Conservation (phyloP, 2,113 vertebrate genomes). For the Boleophthalmus pectinirostris region DNA sequence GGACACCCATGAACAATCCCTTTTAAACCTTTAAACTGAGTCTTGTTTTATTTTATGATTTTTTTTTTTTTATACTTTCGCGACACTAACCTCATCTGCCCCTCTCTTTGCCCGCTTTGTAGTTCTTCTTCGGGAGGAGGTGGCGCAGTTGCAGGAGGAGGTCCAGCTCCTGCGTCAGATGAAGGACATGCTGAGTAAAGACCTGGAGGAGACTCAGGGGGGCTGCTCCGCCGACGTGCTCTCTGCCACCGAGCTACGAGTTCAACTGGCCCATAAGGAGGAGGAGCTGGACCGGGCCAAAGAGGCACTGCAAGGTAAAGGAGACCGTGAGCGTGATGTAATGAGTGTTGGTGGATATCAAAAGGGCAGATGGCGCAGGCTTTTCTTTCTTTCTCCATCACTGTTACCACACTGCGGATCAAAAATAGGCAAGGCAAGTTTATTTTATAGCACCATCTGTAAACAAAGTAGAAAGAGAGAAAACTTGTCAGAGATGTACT, state of each 20-base stretch:
- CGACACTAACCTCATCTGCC: neutral
- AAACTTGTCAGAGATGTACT: too few species aligned
- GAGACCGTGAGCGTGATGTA: too few species aligned
- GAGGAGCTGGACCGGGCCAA: conserved; percentile 94
- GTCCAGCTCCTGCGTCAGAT: conserved; percentile 96
- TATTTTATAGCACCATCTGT: too few species aligned
- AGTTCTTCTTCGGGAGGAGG: conserved; percentile 95
- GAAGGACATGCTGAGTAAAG: conserved; percentile 97
- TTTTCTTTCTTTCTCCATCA: too few species aligned
- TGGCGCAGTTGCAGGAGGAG: conserved; percentile 95
- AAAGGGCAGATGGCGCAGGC: too few species aligned
- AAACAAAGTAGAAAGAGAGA: too few species aligned
- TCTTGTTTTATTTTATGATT: too few species aligned
- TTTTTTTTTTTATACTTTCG: too few species aligned
- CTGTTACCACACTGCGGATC: too few species aligned
- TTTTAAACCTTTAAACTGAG: too few species aligned
- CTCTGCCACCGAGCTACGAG: conserved; percentile 91
- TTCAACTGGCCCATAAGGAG: conserved; percentile 96
- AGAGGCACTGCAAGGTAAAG: conserved; percentile 93
- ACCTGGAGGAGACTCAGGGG: conserved; percentile 93
- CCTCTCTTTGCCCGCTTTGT: conserved; percentile 18
- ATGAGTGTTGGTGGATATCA: too few species aligned
- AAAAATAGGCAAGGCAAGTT: too few species aligned
- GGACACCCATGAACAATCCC: neutral
- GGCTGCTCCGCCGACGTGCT: conserved; percentile 89